phyloP scores from a whole-genome alignment of 2,888 invertebrate genomes.

The Napeogenes inachia region DNA sequence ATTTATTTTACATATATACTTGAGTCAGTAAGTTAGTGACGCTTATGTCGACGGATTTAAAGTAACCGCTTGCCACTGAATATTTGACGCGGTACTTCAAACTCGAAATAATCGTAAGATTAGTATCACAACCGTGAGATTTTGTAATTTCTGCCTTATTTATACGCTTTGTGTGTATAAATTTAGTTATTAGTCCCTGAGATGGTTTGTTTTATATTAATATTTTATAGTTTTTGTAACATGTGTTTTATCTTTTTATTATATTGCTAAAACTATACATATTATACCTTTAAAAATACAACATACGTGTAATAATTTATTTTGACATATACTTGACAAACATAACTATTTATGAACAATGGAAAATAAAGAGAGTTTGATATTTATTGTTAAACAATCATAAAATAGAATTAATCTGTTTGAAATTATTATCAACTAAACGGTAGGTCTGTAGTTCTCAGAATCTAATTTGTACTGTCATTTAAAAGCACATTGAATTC shows the following conservation, averaged over 20 bases:
- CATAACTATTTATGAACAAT: too few relatives aligned
- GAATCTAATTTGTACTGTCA: slow-evolving; percentile 37
- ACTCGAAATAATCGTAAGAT: slow-evolving; percentile 16
- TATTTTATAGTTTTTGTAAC: background rate
- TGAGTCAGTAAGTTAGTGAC: slow-evolving; percentile 35
- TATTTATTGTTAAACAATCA: too few relatives aligned
- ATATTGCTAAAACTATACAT: too few relatives aligned
- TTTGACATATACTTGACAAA: too few relatives aligned
- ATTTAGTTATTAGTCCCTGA: slow-evolving; percentile 1
- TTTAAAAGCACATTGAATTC: background rate
- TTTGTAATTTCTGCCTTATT: slow-evolving; percentile 35
- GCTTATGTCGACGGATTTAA: slow-evolving; percentile 45
- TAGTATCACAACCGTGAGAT: slow-evolving; percentile 16
- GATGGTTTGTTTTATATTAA: slow-evolving; percentile 8
- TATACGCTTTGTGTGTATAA: slow-evolving; percentile 19
- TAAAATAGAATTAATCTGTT: slow-evolving; percentile 36
- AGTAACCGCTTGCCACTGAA: slow-evolving; percentile 44
- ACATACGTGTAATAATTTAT: too few relatives aligned
- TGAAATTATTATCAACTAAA: slow-evolving; percentile 46
- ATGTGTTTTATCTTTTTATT: background rate
- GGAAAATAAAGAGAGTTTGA: too few relatives aligned
- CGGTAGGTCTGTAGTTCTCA: slow-evolving; percentile 53
- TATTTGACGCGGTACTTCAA: slow-evolving; percentile 40
- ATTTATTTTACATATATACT: slow-evolving; percentile 16
- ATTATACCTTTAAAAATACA: too few relatives aligned